These are phyloP conservation scores for Luperina testacea DNA, from an alignment of 2,888 invertebrate species.

Conservation along the genomic window DNA sequence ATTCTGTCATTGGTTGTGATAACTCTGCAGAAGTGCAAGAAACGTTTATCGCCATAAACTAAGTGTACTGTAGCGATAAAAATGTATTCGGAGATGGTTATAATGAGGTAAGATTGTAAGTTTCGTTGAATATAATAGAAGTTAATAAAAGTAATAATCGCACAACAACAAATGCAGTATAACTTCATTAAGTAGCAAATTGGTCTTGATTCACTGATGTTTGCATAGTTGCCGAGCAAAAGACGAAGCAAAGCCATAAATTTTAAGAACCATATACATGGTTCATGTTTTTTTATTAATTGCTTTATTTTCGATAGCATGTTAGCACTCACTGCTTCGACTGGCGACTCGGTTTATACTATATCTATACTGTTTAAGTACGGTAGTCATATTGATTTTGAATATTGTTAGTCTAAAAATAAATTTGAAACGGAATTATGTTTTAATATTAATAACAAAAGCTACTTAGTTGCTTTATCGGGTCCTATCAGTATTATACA, in stretches of 20 bases:
- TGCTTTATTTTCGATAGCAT: constrained; percentile 5
- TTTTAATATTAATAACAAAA: constrained; percentile 1
- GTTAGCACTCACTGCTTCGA: background rate
- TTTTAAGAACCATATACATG: background rate
- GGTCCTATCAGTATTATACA: background rate
- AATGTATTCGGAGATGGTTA: background rate
- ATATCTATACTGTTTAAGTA: background rate
- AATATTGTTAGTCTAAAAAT: background rate
- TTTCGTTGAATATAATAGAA: fast-evolving
- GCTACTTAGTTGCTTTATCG: background rate
- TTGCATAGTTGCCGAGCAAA: constrained; percentile 20
- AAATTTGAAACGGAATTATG: background rate
- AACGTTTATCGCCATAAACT: background rate
- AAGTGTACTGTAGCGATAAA: background rate
- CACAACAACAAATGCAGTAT: constrained; percentile 13
- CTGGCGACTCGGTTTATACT: background rate
- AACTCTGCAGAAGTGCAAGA: background rate
- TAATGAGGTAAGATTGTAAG: fast-evolving
- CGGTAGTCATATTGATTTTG: background rate
- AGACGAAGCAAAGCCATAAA: background rate
- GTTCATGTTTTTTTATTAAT: background rate
- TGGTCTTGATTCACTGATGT: constrained; percentile 16
- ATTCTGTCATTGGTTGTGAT: constrained; percentile 18
- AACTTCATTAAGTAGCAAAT: constrained; percentile 9
- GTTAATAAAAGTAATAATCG: background rate